Percentiles rank a stretch among this genome's conserved stretches.
Evolutionary conservation across 2,888 invertebrate genomes (phyloP).

Genomic region (Dryadula phaetusa): DNA sequence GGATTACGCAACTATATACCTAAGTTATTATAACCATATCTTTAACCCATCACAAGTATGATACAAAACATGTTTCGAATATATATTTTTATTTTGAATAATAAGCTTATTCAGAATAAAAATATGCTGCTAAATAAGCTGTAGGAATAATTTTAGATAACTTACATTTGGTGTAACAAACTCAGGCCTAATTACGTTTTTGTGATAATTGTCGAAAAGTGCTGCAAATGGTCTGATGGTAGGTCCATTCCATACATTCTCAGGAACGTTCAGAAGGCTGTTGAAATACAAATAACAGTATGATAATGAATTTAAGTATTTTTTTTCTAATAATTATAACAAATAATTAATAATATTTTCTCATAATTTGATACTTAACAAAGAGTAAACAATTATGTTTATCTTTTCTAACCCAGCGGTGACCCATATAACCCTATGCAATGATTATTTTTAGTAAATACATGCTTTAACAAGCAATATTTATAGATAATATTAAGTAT

Average conservation of each 20-base stretch:
- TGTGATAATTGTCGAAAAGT: constrained; percentile 92
- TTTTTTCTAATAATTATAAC: background rate
- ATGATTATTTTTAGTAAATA: constrained; percentile 10
- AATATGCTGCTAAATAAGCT: background rate
- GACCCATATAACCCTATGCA: constrained; percentile 17
- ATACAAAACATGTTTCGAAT: background rate
- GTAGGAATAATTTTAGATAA: constrained; percentile 40
- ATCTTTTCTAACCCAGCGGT: constrained; percentile 24
- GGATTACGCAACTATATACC: no score
- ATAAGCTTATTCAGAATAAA: background rate
- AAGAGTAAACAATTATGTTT: constrained; percentile 4
- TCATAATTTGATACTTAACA: background rate
- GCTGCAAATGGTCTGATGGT: constrained; percentile 88
- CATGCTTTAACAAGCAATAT: background rate
- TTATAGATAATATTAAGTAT: background rate
- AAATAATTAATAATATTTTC: background rate
- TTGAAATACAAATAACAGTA: constrained; percentile 48
- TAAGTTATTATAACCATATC: background rate
- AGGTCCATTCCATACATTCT: constrained; percentile 86
- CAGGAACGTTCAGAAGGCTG: constrained; percentile 88
- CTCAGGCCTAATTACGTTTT: constrained; percentile 87
- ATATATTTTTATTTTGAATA: background rate
- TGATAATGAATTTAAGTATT: background rate
- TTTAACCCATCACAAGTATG: background rate
- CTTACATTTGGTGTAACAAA: constrained; percentile 85